These are phyloP conservation scores for Remorina albescens DNA, from an alignment of 2,797 vertebrate genomes.

Conservation along the genomic window DNA sequence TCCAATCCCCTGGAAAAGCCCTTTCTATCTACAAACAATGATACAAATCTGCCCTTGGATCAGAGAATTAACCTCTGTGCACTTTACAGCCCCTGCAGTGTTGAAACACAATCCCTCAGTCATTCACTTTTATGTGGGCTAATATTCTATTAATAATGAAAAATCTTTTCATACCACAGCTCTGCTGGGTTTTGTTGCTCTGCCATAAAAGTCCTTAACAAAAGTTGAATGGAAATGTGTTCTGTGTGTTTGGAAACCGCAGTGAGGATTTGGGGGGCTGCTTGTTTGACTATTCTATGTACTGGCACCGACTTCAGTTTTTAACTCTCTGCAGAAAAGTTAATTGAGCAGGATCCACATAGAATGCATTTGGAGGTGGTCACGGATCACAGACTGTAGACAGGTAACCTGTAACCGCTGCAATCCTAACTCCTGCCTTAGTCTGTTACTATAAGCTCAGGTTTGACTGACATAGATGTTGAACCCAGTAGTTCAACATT, in stretches of 20 bases:
- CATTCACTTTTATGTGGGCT: constrained; percentile 78
- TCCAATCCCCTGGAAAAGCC: constrained; percentile 74
- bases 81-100: constrained; percentile 77
- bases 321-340: constrained; percentile 45
- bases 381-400: constrained; percentile 25
- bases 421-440: not conserved
- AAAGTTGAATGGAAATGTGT: constrained; percentile 68
- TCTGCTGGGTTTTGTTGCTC: constrained; percentile 72
- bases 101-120: constrained; percentile 78
- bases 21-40: constrained; percentile 85
- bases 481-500: not conserved
- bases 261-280: constrained; percentile 50
- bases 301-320: constrained; percentile 23
- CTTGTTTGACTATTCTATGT: constrained; percentile 51
- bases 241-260: constrained; percentile 53
- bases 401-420: constrained; percentile 28
- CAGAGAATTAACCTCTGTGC: constrained; percentile 85
- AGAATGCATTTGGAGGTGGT: constrained; percentile 25
- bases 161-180: constrained; percentile 67
- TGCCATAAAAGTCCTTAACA: constrained; percentile 70
- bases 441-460: not conserved
- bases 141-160: constrained; percentile 85
- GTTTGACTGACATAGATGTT: not conserved
- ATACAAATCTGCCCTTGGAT: constrained; percentile 86
- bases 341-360: constrained; percentile 10